Conservation (phyloP, 2,113 vertebrate genomes). For the Calidris pugnax region DNA sequence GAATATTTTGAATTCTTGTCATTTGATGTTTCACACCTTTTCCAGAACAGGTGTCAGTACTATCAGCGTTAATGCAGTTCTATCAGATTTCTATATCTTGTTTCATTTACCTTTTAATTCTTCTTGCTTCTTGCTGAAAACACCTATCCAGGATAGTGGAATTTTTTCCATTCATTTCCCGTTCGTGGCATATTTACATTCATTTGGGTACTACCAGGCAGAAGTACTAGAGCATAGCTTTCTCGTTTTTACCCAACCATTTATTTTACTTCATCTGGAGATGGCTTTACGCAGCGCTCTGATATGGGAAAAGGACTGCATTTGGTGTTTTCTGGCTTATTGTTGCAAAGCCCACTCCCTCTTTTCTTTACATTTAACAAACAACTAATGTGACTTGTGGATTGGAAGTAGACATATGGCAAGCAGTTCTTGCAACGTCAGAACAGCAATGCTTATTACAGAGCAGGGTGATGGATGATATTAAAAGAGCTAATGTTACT, state of each 20-base stretch:
- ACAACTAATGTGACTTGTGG: not conserved
- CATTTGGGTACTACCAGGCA: not conserved
- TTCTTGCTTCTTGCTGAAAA: not conserved
- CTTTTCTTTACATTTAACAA: not conserved
- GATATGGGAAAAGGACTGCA: not conserved
- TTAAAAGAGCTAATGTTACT: not conserved
- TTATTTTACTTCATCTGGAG: not conserved
- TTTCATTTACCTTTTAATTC: not conserved
- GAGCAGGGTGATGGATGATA: constrained; percentile 15
- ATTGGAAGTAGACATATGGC: not conserved
- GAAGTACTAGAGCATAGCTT: not conserved
- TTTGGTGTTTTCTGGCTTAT: fast-evolving
- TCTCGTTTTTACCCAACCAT: not conserved
- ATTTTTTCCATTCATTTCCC: not conserved
- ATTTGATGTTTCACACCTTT: not conserved
- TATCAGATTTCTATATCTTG: not conserved
- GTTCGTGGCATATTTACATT: not conserved
- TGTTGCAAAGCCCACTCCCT: not conserved
- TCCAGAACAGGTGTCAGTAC: not conserved
- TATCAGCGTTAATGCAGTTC: not conserved
- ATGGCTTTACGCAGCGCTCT: not conserved
- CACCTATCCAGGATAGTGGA: not conserved
- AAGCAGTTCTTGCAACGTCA: not conserved
- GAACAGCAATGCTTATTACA: constrained; percentile 18
- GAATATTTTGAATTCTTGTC: not conserved